Conservation (phyloP, 2,113 vertebrate genomes). For the Turdus rufiventris region DNA sequence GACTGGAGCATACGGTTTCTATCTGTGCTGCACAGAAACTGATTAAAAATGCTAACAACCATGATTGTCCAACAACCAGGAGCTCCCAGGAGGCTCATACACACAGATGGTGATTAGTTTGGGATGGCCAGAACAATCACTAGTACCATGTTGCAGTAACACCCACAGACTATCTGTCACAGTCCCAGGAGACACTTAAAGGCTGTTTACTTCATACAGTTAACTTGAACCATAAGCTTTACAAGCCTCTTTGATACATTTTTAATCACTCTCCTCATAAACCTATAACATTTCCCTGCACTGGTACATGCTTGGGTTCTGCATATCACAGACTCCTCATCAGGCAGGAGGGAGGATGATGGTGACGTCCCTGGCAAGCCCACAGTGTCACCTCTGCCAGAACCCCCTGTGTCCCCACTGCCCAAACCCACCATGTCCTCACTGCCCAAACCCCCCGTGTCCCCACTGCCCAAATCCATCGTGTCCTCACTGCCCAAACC, state of each 20-base stretch:
- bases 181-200: conserved; percentile 79
- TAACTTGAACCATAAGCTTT: conserved; percentile 86
- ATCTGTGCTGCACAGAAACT: conserved; percentile 77
- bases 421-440: neutral
- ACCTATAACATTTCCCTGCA: conserved; percentile 65
- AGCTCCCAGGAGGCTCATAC: conserved; percentile 76
- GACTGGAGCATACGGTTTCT: conserved; percentile 79
- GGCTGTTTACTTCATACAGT: conserved; percentile 82
- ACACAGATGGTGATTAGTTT: conserved; percentile 85
- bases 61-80: conserved; percentile 81
- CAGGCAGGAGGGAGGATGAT: neutral
- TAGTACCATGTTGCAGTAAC: conserved; percentile 77
- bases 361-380: fast-evolving
- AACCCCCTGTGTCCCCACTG: fast-evolving
- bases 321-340: neutral
- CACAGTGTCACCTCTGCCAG: neutral
- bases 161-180: conserved; percentile 83
- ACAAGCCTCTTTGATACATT: conserved; percentile 81
- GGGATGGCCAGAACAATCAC: conserved; percentile 81
- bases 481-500: neutral
- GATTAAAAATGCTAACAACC: conserved; percentile 86
- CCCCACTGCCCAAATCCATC: neutral
- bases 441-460: neutral
- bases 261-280: conserved; percentile 81
- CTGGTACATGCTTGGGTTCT: conserved; percentile 38